phyloP scores from a whole-genome alignment of 2,797 vertebrate genomes.

The Nannoperca australis region DNA sequence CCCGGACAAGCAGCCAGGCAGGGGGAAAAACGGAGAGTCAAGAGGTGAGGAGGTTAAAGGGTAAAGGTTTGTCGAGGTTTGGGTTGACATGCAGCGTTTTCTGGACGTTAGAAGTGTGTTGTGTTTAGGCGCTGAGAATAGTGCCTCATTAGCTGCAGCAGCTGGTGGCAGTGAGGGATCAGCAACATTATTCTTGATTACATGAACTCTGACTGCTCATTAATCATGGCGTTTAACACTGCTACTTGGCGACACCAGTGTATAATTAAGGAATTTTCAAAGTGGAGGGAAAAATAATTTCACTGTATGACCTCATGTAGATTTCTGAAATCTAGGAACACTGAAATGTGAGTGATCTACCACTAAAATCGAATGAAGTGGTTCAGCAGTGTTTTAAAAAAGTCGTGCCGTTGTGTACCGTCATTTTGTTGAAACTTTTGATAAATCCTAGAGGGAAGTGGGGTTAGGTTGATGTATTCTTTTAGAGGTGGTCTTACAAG shows the following conservation, averaged over 20 bases:
- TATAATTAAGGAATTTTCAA: conserved; percentile 42
- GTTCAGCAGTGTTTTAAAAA: background rate
- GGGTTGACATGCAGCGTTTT: conserved; percentile 13
- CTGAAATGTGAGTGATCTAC: background rate
- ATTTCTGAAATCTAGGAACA: conserved; percentile 10
- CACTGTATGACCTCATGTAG: conserved; percentile 3
- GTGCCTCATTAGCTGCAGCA: conserved; percentile 60
- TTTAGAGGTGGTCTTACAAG: background rate
- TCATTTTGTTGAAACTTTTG: background rate
- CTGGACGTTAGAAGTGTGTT: conserved; percentile 33
- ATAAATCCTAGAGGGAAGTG: background rate
- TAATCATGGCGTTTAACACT: conserved; percentile 56
- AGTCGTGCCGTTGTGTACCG: background rate
- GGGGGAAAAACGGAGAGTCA: conserved; percentile 84
- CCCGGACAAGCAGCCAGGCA: conserved; percentile 84
- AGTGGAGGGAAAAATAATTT: conserved; percentile 23
- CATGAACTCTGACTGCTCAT: conserved; percentile 61
- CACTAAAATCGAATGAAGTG: background rate
- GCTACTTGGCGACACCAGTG: conserved; percentile 21
- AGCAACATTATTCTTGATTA: conserved; percentile 65
- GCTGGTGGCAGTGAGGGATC: conserved; percentile 57
- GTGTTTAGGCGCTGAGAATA: conserved; percentile 25
- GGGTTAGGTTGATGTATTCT: background rate
- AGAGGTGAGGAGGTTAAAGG: conserved; percentile 85
- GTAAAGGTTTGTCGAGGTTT: conserved; percentile 12